These are phyloP conservation scores for Squalus acanthias DNA, from an alignment of 2,797 vertebrate species.

Conservation along the genomic window DNA sequence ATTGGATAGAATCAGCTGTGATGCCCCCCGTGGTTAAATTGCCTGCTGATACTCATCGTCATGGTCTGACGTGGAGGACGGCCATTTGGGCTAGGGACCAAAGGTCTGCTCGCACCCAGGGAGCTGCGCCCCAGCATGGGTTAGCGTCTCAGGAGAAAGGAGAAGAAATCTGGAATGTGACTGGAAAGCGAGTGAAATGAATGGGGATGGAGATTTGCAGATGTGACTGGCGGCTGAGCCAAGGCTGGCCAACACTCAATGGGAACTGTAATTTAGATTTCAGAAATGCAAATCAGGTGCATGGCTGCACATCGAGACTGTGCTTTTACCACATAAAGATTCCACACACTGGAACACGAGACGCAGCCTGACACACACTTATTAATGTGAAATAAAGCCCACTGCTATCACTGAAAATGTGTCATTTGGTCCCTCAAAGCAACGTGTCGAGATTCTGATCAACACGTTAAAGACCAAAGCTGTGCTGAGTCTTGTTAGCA, in stretches of 20 bases:
- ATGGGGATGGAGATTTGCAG: not conserved
- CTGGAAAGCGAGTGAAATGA: not conserved
- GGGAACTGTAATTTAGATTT: not conserved
- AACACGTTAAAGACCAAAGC: not conserved
- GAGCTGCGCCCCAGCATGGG: not conserved
- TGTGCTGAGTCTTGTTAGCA: not conserved
- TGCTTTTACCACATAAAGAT: not conserved
- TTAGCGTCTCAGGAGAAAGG: not conserved
- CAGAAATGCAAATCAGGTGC: not conserved
- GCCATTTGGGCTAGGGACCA: not conserved
- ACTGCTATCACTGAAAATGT: not conserved
- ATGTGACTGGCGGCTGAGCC: not conserved
- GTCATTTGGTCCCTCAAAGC: not conserved
- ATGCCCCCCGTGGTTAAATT: not conserved
- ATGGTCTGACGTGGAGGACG: not conserved
- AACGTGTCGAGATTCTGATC: not conserved
- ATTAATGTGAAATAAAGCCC: constrained; percentile 26
- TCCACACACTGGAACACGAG: not conserved
- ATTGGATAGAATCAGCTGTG: not conserved
- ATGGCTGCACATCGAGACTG: not conserved
- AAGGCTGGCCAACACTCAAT: not conserved
- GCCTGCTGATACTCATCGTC: not conserved
- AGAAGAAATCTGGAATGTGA: not conserved
- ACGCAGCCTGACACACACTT: not conserved
- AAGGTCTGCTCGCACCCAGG: not conserved